phyloP scores from a whole-genome alignment of 2,113 vertebrate genomes.

The Mormoops blainvillei region DNA sequence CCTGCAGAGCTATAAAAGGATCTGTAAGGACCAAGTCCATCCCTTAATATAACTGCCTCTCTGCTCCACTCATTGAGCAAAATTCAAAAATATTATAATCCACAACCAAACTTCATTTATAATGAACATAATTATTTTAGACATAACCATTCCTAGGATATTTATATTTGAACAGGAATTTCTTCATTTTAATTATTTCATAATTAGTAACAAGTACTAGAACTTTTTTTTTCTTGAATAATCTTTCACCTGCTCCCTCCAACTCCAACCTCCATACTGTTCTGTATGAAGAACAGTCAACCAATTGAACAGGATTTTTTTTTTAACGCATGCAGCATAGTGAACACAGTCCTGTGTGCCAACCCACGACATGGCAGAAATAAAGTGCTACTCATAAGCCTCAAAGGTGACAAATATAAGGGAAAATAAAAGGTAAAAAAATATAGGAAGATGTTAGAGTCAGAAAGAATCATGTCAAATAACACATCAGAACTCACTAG shows the following conservation, averaged over 20 bases:
- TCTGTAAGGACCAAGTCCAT: background rate
- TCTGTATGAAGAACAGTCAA: background rate
- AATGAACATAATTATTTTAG: background rate
- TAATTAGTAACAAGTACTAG: background rate
- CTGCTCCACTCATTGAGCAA: background rate
- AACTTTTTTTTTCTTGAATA: background rate
- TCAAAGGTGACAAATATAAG: background rate
- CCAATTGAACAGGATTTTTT: background rate
- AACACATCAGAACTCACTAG: background rate
- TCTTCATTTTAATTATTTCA: background rate
- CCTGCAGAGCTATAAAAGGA: background rate
- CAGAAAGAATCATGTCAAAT: background rate
- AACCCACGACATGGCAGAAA: background rate
- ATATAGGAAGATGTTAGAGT: background rate
- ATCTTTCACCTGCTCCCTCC: background rate
- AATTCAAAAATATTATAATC: background rate
- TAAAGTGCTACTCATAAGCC: background rate
- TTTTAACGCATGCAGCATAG: background rate
- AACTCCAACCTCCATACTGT: background rate
- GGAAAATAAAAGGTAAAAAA: background rate
- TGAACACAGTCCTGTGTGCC: background rate
- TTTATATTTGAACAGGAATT: background rate
- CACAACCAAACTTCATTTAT: background rate
- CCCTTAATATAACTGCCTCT: background rate
- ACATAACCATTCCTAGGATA: background rate